phyloP scores from a whole-genome alignment of 2,113 vertebrate species.

The Dasyornis broadbenti region DNA sequence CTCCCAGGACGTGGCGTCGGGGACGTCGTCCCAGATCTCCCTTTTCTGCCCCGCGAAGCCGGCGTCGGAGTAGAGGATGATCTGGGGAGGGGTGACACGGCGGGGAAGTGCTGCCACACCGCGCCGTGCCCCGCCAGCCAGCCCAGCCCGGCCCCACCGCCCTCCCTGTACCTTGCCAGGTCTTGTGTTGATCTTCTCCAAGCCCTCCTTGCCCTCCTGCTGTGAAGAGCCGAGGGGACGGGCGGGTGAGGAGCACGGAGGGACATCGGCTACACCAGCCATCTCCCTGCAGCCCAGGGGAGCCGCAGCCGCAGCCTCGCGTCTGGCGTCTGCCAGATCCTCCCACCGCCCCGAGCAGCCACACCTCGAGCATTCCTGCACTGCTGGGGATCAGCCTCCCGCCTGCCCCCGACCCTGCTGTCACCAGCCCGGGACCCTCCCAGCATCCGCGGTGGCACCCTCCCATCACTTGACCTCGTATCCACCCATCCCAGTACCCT shows the following conservation, averaged over 20 bases:
- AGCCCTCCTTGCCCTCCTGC: constrained; percentile 76
- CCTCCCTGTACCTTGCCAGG: constrained; percentile 86
- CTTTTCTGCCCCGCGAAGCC: constrained; percentile 78
- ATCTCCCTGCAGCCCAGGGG: background rate
- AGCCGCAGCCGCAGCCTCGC: background rate
- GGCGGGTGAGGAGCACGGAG: background rate
- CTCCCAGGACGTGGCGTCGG: constrained; percentile 82
- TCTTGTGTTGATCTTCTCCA: constrained; percentile 84
- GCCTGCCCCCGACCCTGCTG: background rate
- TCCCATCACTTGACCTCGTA: background rate
- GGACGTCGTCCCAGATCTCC: constrained; percentile 78
- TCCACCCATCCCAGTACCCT: background rate
- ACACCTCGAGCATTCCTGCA: constrained; percentile 13
- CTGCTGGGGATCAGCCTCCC: background rate
- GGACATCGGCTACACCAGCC: background rate
- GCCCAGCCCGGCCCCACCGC: background rate
- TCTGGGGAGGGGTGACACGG: constrained; percentile 60
- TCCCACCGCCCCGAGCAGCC: constrained; percentile 29
- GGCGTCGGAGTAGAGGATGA: constrained; percentile 82
- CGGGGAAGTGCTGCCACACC: background rate
- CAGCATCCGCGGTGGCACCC: background rate
- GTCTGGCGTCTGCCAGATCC: background rate
- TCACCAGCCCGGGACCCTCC: background rate
- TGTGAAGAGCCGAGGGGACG: background rate
- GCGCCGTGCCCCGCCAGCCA: accelerated